Base-by-base conservation (phyloP, 2,888 invertebrate species). In the Drosophila nr. perissopoda region DNA sequence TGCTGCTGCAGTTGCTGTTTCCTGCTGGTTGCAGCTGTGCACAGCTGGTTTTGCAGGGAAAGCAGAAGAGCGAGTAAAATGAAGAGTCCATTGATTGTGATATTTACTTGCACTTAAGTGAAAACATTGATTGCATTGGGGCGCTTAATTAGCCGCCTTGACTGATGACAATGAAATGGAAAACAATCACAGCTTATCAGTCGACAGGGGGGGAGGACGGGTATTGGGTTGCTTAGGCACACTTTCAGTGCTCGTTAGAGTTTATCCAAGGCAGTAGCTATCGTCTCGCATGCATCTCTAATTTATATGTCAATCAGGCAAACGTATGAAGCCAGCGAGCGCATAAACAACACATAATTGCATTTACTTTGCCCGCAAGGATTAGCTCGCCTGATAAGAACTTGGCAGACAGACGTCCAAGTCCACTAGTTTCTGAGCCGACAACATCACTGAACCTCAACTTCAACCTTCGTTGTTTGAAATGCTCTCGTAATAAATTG, bases 261-360 rank as follows among this genome's bases (percentile, higher is more conserved):
- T 59, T 52, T 27, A 51, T 38, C 62, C 34, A 64, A 61, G 51
- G 65, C 34, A 49, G 73, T 42, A 54, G 71, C 81, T 71, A 90
- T 89, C 87, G 79, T 83, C 78, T 89, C 74, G 85, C 88, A 87
- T 87, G 85, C 85, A 87, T 84, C 88, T 78, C 76, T 79, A 89
- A 88, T 88, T 88, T 88, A 88, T 88, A 74, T 88, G 87, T 88
- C 87, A 88, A 88, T 88, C 87, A 88, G 89, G 66, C 76, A 89
- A 80, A 88, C 71, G 88, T 87, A 88, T 88, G 87, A 78, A 80
- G 79, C 72, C 63, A 71, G 75, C 67, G 75, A 78, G 85, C 85
- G 80, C 76, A 88, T 88, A 88, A 88, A 88, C 88, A 74, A 82
- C 87, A 88, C 91, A 88, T 89, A 88, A 90, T 90, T 88, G 87